Conservation (phyloP, 2,113 vertebrate species). For the Campylomormyrus numenius region DNA sequence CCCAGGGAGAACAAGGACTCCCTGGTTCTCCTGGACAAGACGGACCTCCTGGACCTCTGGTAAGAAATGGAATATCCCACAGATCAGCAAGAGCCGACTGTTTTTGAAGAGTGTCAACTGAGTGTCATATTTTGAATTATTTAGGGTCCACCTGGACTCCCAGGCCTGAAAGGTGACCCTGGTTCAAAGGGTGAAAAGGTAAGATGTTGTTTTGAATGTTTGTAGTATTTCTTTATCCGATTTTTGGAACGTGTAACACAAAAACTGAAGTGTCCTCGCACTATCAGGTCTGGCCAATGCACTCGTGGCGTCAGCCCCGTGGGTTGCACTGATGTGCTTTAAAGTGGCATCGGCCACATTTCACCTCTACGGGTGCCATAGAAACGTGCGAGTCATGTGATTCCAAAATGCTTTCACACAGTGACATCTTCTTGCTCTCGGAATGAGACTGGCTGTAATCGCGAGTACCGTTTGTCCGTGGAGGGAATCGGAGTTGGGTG, state of each 20-base stretch:
- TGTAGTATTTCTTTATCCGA: background rate
- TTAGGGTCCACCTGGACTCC: constrained; percentile 90
- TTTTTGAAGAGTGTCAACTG: constrained; percentile 23
- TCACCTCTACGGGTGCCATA: background rate
- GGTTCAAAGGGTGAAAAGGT: constrained; percentile 95
- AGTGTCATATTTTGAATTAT: constrained; percentile 17
- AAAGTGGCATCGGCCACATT: background rate
- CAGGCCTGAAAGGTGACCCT: constrained; percentile 89
- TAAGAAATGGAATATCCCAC: constrained; percentile 48
- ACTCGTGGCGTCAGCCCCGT: background rate
- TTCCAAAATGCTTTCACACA: background rate
- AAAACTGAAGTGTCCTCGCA: background rate
- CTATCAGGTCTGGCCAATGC: background rate
- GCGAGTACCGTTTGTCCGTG: background rate
- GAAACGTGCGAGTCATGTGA: background rate
- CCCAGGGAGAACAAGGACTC: constrained; percentile 92
- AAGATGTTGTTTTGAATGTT: constrained; percentile 20
- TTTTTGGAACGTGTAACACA: background rate
- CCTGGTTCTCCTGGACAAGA: constrained; percentile 86
- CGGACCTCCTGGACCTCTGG: constrained; percentile 88
- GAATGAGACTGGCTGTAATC: background rate
- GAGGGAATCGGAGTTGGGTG: background rate
- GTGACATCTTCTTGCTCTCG: background rate
- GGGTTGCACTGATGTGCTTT: background rate
- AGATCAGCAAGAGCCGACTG: background rate